These are phyloP conservation scores for Cassiopea xamachana DNA, from an alignment of 30 jellyfish, hydroid and myxozoan genomes.

Conservation along the genomic window DNA sequence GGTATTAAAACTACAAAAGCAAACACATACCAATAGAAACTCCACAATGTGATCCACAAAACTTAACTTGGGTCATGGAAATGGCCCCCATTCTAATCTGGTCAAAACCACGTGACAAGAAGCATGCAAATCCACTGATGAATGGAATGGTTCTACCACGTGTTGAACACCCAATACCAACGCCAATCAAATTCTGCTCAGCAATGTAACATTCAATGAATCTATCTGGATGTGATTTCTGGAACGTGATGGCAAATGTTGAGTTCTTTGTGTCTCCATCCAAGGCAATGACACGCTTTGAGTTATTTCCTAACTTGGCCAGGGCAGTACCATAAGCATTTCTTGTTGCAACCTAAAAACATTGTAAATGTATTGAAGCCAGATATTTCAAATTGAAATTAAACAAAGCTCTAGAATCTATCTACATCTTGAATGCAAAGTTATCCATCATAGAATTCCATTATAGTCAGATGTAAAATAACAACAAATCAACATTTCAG, in stretches of 20 bases:
- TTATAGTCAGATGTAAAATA: too few species aligned
- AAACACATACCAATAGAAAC: constrained; percentile 83
- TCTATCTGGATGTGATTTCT: constrained; percentile 91
- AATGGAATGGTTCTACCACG: constrained; percentile 93
- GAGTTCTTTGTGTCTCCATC: constrained; percentile 99
- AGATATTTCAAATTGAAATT: too few species aligned
- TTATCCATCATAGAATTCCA: too few species aligned
- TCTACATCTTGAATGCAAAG: too few species aligned
- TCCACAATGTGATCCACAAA: constrained; percentile 97
- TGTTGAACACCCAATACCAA: constrained; percentile 93
- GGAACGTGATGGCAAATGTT: constrained; percentile 96
- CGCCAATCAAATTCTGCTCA: constrained; percentile 97
- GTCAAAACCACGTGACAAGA: constrained; percentile 96
- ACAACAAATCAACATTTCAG: too few species aligned
- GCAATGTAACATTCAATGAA: constrained; percentile 98
- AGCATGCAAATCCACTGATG: constrained; percentile 96
- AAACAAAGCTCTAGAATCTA: too few species aligned
- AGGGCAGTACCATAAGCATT: constrained; percentile 94
- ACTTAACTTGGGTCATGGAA: constrained; percentile 85
- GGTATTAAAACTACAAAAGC: neutral
- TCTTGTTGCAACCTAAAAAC: constrained; percentile 91
- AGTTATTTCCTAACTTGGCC: constrained; percentile 91
- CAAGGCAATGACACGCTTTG: constrained; percentile 85
- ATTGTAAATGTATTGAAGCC: neutral
- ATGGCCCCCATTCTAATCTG: constrained; percentile 99